Base-by-base conservation (phyloP, 1,140 invertebrate species). In the Drosophila neocordata region DNA sequence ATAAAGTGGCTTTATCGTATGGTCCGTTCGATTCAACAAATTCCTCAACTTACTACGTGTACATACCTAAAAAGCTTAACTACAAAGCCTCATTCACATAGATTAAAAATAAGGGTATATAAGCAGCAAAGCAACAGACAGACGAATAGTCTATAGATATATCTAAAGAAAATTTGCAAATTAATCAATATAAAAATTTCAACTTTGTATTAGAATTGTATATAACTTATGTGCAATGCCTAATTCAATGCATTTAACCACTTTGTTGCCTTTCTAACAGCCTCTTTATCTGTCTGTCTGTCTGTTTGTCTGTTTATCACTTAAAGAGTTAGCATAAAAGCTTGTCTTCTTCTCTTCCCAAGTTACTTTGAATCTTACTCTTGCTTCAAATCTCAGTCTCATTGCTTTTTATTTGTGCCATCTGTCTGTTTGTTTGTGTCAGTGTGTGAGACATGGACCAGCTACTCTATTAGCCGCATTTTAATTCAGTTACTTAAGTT, bases 401-500 rank as follows among this genome's bases (percentile, higher is more conserved):
- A 31, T 34, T 9, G 7, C 20, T 34, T 59, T 55, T 55, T 56
- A 38, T 35, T 51, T 51, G 51, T 48, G 63, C 44, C 70, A 61
- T 73, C 67, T 73, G 73, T 73, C 63, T 75, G 57, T 74, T 77
- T 87, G 84, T 85, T 83, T 85, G 77, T 69, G 74, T 78, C 9
- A 18, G 15, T 48, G 8, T 48, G 41, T 8, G 41, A 48, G 41
- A 48, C 18, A 20, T 20, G 18, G 41, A 78, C 75, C 81, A 87
- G 79, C 81, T 85, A 88, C 83, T 88, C 83, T 83, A 87, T 87
- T 87, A 88, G 83, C 83, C 83, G 72, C 83, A 87, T 87, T 87
- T 87, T 87, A 87, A 87, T 87, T 87, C 83, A 87, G 83, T 87
- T 87, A 87, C 83, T 87, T 87, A 88, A 87, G 83, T 87, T 88